Evolutionary conservation across 2,113 vertebrate genomes (phyloP), one percentile per base, ranked within the genome.

Genomic region (Channa maculata): DNA sequence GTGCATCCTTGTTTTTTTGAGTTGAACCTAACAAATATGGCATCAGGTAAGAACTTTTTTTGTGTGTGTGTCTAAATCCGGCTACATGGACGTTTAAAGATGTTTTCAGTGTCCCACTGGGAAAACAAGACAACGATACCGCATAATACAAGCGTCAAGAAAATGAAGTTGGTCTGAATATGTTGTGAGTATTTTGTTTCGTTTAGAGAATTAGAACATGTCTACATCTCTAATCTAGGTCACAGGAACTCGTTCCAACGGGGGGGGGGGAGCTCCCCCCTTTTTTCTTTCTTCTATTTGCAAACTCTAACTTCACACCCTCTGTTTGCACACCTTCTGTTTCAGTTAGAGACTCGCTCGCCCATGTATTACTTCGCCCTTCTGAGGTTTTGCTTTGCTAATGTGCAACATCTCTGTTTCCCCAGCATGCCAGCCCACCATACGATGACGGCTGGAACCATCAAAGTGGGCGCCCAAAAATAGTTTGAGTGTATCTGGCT

Each of bases 351-450:
- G 15, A 48, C 3, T 24, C 12, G 37, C 13, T 72, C 75, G n/a
- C n/a, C n/a, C n/a, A n/a, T n/a, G n/a, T n/a, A n/a, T n/a, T n/a
- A n/a, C n/a, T n/a, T n/a, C n/a, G n/a, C n/a, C n/a, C n/a, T n/a
- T n/a, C 50, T 0, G n/a, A 75, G 69, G 33, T 67, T 84, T 88
- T 88, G 82, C 78, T 86, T 71, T 75, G 68, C 66, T 69, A 83
- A 84, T 81, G 69, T 73, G 67, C 36, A 82, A 83, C 84, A 82
- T 67, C 75, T 80, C 75, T n/a, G 63, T 79, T 84, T 85, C 71
- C 76, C 71, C 63, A 37, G 71, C 65, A 84, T 11, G 33, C 70
- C 48, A 7, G 62, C 41, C 51, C 50, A 3, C n/a, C 65, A 82
- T 65, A 66, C 55, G 34, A 44, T 13, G 59, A 75, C 6, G 34